Conservation (phyloP, 2,797 vertebrate genomes). For the Pseudopleuronectes americanus region DNA sequence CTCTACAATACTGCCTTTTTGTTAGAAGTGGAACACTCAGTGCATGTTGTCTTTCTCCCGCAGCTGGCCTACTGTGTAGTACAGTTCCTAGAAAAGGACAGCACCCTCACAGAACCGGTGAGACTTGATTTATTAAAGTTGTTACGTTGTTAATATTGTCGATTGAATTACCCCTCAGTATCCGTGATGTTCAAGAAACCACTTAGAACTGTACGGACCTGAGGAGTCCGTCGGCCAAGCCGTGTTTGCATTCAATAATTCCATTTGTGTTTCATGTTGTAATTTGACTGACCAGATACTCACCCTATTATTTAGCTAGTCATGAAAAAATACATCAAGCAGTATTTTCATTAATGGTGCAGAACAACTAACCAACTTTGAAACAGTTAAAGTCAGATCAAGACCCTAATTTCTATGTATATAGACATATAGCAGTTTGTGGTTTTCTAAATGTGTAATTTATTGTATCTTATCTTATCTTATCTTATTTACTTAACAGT, state of each 20-base stretch:
- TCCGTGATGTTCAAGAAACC: conserved; percentile 8
- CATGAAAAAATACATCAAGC: background rate
- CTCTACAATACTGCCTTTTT: background rate
- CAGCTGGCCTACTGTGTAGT: conserved; percentile 99
- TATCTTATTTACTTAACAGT: background rate
- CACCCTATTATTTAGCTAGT: background rate
- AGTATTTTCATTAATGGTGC: background rate
- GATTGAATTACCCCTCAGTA: conserved; percentile 6
- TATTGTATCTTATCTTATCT: background rate
- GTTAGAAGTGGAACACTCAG: background rate
- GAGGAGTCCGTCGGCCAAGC: background rate
- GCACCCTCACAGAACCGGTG: conserved; percentile 98
- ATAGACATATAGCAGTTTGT: background rate
- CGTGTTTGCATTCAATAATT: background rate
- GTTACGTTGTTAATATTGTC: conserved; percentile 4
- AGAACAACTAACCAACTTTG: background rate
- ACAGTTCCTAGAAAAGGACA: conserved; percentile 99
- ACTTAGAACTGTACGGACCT: background rate
- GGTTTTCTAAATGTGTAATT: background rate
- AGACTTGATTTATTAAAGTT: conserved; percentile 56
- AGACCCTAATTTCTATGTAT: too few species aligned
- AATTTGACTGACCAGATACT: background rate
- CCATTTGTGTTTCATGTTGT: background rate
- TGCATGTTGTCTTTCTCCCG: background rate
- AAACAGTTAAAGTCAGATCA: background rate